Evolutionary conservation across 2,113 vertebrate genomes (phyloP), one percentile per base, ranked within the genome.

Genomic region (Syrrhaptes paradoxus): DNA sequence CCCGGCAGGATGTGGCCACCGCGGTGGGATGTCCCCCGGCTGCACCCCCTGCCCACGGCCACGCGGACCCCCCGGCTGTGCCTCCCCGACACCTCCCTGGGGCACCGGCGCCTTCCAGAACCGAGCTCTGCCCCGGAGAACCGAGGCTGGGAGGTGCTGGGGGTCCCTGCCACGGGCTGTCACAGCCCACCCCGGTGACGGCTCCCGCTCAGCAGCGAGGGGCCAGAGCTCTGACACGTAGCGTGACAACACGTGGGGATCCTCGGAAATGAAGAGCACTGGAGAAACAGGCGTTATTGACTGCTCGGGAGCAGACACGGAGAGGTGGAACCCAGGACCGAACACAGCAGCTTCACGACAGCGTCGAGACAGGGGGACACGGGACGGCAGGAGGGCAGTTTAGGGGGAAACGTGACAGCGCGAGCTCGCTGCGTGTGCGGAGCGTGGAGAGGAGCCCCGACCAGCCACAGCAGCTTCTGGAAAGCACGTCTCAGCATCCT

Each of bases 1-100:
- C 58, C 36, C 38, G 13, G 70, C 58, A 31, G 71, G 48, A 31
- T 4, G 14, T 0, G 11, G 43, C 29, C 6, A 14, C 18, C 2
- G 12, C 2, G 38, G 38, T 41, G 38, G 38, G 38, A 41, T 2
- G 68, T 36, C 31, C 51, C 34, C 24, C 2, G 2, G 25, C 54
- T 28, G 26, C 65, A 36, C 6, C 17, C 36, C 31, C 24, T 34
- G 58, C 22, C 28, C 10, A 0, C 6, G 29, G 43, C 75, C 51
- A 10, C 4, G 7, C 2, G 4, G 4, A 16, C 22, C 24, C 31
- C 43, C n/a, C 5, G 6, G 38, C 71, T n/a, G 38, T 1, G 2
- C 26, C 67, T 14, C 67, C 63, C 14, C 14, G 26, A 13, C 71
- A 36, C 12, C 48, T 24, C 59, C 46, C 54, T 7, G 6, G 34